Evolutionary conservation across 2,888 invertebrate species (phyloP), one percentile per base, ranked within the genome.

Genomic region (Lithophane ornitopus): DNA sequence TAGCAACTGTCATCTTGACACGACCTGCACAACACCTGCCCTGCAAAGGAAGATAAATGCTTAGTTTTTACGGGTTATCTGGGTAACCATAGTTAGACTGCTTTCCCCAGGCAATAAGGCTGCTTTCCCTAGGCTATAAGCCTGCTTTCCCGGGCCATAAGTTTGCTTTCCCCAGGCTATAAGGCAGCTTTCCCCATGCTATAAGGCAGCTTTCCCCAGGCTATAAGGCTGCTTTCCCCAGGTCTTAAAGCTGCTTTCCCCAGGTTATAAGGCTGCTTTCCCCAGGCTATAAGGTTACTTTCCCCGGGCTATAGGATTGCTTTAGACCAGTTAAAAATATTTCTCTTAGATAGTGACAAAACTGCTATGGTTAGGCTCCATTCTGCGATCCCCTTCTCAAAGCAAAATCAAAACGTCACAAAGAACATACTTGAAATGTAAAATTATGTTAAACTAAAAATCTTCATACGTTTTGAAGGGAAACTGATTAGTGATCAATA

Each of bases 401-500:
- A 46, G 11, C 14, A 6, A 54, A n/a, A 41, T 8, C 39, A 34
- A 54, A 54, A 54, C 6, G 2, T n/a, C 12, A 54, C 54, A 54
- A 26, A 54, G 54, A 41, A 54, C 2, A 1, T 41, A 34, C 19
- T 71, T 65, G 49, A 56, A 34, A 70, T 81, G 84, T 81, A 81
- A 84, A 84, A 69, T 54, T 80, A 82, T 84, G 81, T 80, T 34
- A 82, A 82, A 84, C 61, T 61, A 52, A 68, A 70, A 84, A 73
- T 73, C 59, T 71, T 62, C 34, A 83, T 28, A 52, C 59, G 14
- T 46, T 66, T 69, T 41, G 28, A 62, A 71, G 34, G 49, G n/a
- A 9, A 70, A 70, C 76, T 81, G 62, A 83, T 86, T 79, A 82
- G 80, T 85, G 83, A 83, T 87, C 88, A 79, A 88, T 88, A 87